Percentiles rank a stretch among this genome's conserved stretches.
phyloP scores from a whole-genome alignment of 2,113 vertebrate genomes.

The Thermophis baileyi region DNA sequence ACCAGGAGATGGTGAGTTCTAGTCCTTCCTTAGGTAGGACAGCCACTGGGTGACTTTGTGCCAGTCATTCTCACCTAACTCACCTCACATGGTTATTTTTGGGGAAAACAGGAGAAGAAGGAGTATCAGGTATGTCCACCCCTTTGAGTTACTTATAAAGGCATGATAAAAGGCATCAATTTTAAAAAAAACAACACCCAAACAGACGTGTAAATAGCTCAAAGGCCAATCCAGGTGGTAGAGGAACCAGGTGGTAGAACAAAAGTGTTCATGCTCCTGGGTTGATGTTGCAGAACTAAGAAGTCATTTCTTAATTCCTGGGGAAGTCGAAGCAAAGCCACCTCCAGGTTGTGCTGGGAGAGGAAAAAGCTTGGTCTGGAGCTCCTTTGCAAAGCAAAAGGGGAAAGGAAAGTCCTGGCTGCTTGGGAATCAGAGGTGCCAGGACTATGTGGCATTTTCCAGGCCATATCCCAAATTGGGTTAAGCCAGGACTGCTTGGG shows the following conservation, averaged over 20 bases:
- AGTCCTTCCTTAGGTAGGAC: neutral
- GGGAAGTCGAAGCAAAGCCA: neutral
- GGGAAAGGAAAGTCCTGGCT: neutral
- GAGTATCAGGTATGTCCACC: neutral
- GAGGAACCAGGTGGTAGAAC: neutral
- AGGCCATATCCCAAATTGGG: neutral
- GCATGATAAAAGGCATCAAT: neutral
- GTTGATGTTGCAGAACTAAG: neutral
- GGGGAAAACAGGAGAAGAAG: neutral
- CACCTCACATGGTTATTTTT: neutral
- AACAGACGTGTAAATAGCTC: neutral
- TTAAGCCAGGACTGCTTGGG: neutral
- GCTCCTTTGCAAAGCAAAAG: neutral
- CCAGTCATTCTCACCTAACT: neutral
- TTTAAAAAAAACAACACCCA: neutral
- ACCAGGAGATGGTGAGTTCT: neutral
- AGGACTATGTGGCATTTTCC: neutral
- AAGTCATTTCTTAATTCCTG: fast-evolving
- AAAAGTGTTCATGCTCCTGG: neutral
- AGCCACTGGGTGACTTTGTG: neutral
- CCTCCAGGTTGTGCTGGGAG: fast-evolving
- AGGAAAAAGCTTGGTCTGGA: fast-evolving
- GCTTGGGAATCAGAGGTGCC: neutral
- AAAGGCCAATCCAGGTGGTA: neutral
- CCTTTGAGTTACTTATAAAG: neutral